Evolutionary conservation across 2,113 vertebrate species (phyloP), one percentile per base, ranked within the genome.

Genomic region (Xenus cinereus): DNA sequence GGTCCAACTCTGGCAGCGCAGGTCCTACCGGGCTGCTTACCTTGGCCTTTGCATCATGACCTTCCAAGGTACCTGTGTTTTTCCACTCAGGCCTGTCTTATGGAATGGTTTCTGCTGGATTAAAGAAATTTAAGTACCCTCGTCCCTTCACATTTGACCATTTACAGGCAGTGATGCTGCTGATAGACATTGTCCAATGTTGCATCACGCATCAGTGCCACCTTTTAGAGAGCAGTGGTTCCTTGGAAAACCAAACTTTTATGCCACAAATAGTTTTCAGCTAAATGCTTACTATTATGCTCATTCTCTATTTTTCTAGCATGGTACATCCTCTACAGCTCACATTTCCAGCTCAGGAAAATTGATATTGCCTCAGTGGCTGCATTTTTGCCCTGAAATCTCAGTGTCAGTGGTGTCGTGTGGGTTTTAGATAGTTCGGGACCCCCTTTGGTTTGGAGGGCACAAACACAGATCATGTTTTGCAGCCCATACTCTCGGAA

Each of bases 31-130:
- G 1, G 1, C 57, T 84, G 67, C 10, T 37, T 54, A 56, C 11
- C 50, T 62, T 48, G 59, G n/a, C 45, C 32, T 41, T 77, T 63
- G 72, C 59, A 46, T 43, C 27, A 41, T 57, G 28, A 74, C n/a
- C 59, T 84, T 59, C 50, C 83, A 24, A 26, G 0, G 0, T 33
- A 8, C 18, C 72, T 0, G 0, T 8, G 18, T 11, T 82, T 69
- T 74, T 46, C 62, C 12, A 1, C 37, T 80, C 54, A 54, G 19
- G 8, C n/a, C 50, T 50, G 12, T 71, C 18, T 77, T 17, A 50
- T 0, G 7, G 72, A 74, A 35, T 6, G 12, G 30, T 81, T 95
- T 86, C 72, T 95, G 72, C 57, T 89, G 68, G 37, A 39, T 67
- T 46, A 54, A 54, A 86, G 83, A 43, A 93, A 54, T 6, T 26